These are phyloP conservation scores for Drosophila rhopaloa DNA, from an alignment of 1,140 invertebrate genomes.

Conservation along the genomic window DNA sequence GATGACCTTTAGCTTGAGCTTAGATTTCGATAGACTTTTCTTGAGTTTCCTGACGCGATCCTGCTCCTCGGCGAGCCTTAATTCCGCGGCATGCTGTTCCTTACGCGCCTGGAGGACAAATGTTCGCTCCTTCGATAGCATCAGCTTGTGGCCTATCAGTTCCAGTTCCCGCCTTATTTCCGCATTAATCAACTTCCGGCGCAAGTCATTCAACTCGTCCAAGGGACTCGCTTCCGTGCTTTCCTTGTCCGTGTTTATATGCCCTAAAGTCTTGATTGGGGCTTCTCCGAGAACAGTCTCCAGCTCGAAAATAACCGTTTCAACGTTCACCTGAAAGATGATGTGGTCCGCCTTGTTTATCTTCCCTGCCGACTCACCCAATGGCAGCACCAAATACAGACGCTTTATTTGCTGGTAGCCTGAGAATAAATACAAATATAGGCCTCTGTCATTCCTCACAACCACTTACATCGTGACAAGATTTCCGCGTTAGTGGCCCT, in stretches of 20 bases:
- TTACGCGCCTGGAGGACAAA: not conserved
- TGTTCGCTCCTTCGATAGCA: conserved; percentile 3
- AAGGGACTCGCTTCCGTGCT: not conserved
- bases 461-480: not conserved
- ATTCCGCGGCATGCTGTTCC: not conserved
- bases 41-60: not conserved
- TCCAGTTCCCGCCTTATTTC: conserved; percentile 3
- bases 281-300: not conserved
- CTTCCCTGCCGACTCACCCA: not conserved
- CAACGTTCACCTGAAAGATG: not conserved
- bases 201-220: not conserved
- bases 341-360: not conserved
- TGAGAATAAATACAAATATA: not conserved
- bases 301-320: not conserved
- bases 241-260: not conserved
- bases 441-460: not conserved
- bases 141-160: conserved; percentile 2
- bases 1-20: not conserved
- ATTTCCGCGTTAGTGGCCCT: not conserved
- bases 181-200: not conserved
- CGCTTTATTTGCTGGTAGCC: not conserved
- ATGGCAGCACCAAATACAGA: not conserved
- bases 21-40: not conserved
- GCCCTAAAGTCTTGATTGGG: not conserved
- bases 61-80: not conserved